Conservation (phyloP, 2,113 vertebrate genomes). For the Epinephelus lanceolatus region DNA sequence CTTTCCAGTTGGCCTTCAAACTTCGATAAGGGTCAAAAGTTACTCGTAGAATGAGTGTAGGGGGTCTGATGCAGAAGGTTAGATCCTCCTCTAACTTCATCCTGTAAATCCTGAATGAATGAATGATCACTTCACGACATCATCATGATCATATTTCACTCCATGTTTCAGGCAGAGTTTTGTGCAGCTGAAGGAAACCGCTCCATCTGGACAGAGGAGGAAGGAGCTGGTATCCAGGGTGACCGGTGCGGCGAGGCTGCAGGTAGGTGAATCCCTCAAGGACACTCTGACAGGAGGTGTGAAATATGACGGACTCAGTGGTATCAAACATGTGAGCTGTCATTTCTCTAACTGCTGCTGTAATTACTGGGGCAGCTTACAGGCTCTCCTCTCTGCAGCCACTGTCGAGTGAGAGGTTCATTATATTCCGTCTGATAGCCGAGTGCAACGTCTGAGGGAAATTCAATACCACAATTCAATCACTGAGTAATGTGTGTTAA, state of each 20-base stretch:
- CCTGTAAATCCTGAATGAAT: not conserved
- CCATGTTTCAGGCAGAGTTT: not conserved
- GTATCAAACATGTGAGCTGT: conserved; percentile 3
- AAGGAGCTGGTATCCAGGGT: not conserved
- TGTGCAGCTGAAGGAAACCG: not conserved
- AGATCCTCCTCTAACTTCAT: not conserved
- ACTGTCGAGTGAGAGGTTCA: conserved; percentile 16
- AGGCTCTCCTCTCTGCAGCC: not conserved
- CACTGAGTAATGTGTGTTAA: not conserved
- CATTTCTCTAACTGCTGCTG: not conserved
- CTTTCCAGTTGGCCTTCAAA: not conserved
- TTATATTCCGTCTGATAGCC: conserved; percentile 14
- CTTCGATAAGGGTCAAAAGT: not conserved
- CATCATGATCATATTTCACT: not conserved
- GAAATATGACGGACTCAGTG: not conserved
- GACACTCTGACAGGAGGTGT: not conserved
- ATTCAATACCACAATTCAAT: conserved; percentile 16
- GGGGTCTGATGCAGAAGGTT: too few relatives aligned
- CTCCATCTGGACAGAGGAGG: not conserved
- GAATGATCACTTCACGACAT: not conserved
- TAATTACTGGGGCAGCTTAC: conserved; percentile 1
- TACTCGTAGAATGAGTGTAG: not conserved
- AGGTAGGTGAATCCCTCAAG: not conserved
- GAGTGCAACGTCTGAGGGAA: not conserved
- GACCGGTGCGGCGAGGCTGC: not conserved